These are phyloP conservation scores for Donacobius atricapilla DNA, from an alignment of 2,113 vertebrate species.

Conservation along the genomic window DNA sequence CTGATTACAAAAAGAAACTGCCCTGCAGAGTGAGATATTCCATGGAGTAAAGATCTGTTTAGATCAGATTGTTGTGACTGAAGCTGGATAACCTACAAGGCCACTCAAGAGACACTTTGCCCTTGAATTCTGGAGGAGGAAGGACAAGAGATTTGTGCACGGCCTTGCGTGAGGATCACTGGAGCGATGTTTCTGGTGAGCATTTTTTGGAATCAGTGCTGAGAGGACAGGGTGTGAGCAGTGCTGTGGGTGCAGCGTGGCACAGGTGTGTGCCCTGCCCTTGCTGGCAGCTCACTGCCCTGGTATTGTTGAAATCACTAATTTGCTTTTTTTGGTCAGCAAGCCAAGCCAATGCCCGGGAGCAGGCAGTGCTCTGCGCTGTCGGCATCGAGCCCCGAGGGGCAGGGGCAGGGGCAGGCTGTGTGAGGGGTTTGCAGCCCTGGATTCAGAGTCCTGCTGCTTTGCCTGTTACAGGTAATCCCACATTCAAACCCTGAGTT, in stretches of 20 bases:
- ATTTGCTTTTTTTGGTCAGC: not conserved
- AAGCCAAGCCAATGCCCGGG: not conserved
- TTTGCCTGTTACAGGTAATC: not conserved
- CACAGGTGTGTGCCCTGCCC: not conserved
- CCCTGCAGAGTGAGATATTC: not conserved
- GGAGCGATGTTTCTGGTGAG: not conserved
- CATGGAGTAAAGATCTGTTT: not conserved
- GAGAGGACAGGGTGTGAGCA: accelerated
- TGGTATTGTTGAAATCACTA: not conserved
- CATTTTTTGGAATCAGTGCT: not conserved
- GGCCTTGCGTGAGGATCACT: not conserved
- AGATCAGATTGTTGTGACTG: not conserved
- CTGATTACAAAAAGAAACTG: not conserved
- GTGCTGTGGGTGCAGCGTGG: not conserved
- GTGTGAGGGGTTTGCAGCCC: not conserved
- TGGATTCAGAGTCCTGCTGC: not conserved
- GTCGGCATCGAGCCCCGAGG: accelerated
- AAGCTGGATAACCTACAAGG: not conserved
- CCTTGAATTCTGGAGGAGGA: not conserved
- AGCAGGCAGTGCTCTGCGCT: not conserved
- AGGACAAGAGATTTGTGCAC: not conserved
- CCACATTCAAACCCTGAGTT: not conserved
- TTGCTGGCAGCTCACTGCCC: not conserved
- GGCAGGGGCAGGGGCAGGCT: not conserved
- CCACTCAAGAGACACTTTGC: not conserved